phyloP scores from a whole-genome alignment of 2,888 invertebrate species.

The Callyntrura guangdongensis region DNA sequence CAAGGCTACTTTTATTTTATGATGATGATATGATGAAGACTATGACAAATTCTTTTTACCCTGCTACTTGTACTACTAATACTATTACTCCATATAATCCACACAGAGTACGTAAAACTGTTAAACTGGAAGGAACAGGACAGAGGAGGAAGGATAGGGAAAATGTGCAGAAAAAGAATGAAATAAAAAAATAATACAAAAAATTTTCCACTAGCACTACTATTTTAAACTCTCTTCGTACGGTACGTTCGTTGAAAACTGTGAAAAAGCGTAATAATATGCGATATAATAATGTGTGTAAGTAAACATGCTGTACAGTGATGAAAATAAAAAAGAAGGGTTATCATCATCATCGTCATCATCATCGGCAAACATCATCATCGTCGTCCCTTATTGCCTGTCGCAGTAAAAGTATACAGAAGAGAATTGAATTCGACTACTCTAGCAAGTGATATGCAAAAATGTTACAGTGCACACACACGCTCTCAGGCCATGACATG shows the following conservation, averaged over 20 bases:
- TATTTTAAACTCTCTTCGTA: slow-evolving; percentile 14
- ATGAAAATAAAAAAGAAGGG: slow-evolving; percentile 36
- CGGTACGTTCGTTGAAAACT: slow-evolving; percentile 63
- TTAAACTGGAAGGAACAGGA: slow-evolving; percentile 55
- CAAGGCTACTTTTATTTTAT: slow-evolving; percentile 56
- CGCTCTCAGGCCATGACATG: slow-evolving; percentile 38
- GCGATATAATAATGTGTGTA: slow-evolving; percentile 8
- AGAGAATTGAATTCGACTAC: slow-evolving; percentile 21
- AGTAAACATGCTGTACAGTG: neutral
- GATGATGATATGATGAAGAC: slow-evolving; percentile 51
- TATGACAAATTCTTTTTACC: slow-evolving; percentile 67
- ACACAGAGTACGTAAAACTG: slow-evolving; percentile 23
- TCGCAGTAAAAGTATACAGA: neutral
- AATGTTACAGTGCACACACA: slow-evolving; percentile 11
- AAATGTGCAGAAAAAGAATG: slow-evolving; percentile 53
- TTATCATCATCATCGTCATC: slow-evolving; percentile 13
- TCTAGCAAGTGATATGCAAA: neutral
- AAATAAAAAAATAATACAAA: slow-evolving; percentile 57
- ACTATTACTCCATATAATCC: neutral
- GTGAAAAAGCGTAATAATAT: slow-evolving; percentile 19
- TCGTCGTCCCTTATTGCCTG: neutral
- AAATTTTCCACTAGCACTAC: slow-evolving; percentile 39
- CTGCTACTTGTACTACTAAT: slow-evolving; percentile 23
- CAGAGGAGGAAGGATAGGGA: slow-evolving; percentile 40
- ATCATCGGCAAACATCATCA: neutral